A percentile compares a stretch with the other conserved stretches of the same genome.
phyloP scores from a whole-genome alignment of 2,113 vertebrate genomes.

The Cavia aperea region DNA sequence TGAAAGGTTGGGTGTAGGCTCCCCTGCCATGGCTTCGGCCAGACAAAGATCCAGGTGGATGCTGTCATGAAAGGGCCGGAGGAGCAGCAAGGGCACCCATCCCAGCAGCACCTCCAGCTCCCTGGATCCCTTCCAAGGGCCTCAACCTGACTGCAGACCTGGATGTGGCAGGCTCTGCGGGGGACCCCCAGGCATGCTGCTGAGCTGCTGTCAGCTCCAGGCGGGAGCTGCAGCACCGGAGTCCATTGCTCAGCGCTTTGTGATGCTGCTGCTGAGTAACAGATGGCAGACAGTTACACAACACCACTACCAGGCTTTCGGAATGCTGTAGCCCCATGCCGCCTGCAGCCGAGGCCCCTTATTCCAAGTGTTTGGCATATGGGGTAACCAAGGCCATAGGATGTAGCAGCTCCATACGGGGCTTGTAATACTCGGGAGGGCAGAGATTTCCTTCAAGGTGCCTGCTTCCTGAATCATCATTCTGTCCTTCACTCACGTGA shows the following conservation, averaged over 20 bases:
- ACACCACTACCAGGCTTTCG: constrained; percentile 47
- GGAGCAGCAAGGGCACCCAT: neutral
- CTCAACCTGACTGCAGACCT: neutral
- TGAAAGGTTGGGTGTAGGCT: neutral
- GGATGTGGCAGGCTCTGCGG: constrained; percentile 22
- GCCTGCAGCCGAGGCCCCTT: constrained; percentile 9
- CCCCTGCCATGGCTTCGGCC: neutral
- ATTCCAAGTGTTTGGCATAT: neutral
- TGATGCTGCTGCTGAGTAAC: constrained; percentile 52
- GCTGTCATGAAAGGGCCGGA: neutral
- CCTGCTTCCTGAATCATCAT: neutral
- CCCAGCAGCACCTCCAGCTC: neutral
- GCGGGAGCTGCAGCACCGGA: constrained; percentile 29
- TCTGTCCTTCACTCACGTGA: neutral
- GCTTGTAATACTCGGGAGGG: no score
- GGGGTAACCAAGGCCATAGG: constrained; percentile 14
- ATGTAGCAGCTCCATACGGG: rapidly evolving
- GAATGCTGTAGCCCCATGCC: constrained; percentile 28
- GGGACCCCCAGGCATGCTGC: constrained; percentile 34
- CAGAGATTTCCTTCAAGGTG: neutral
- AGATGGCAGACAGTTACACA: constrained; percentile 71
- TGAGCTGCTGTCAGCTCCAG: constrained; percentile 36
- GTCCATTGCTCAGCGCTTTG: constrained; percentile 64
- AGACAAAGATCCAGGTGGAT: neutral
- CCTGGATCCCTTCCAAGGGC: neutral